These are phyloP conservation scores for Otolemur crassicaudatus DNA, from an alignment of 2,797 vertebrate species.

Conservation along the genomic window DNA sequence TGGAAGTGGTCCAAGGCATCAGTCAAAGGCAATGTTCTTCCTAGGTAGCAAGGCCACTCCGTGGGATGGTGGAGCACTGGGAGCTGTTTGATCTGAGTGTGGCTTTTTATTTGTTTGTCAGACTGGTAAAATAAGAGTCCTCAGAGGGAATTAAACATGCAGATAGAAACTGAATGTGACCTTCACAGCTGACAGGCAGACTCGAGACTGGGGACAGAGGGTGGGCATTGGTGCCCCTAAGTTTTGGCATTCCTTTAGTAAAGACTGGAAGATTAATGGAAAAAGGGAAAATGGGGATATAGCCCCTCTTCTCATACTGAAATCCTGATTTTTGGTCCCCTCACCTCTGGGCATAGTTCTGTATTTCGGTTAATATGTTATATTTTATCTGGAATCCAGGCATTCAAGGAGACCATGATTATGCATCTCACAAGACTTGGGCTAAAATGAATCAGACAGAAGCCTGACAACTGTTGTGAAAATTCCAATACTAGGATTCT, in stretches of 20 bases:
- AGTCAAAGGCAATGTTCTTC: constrained; percentile 60
- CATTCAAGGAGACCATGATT: neutral
- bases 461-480: neutral
- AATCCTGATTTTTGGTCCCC: neutral
- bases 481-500: neutral
- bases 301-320: neutral
- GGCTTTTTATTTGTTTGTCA: constrained; percentile 74
- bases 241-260: neutral
- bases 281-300: neutral
- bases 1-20: constrained; percentile 71
- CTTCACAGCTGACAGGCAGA: constrained; percentile 37
- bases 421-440: neutral
- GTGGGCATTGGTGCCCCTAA: neutral
- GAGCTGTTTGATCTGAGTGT: constrained; percentile 54
- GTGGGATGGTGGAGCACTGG: neutral
- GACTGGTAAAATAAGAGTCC: constrained; percentile 49
- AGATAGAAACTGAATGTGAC: constrained; percentile 63
- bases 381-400: neutral
- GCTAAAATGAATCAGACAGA: neutral
- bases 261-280: neutral
- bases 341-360: neutral
- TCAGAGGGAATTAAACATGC: constrained; percentile 21
- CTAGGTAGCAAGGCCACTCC: constrained; percentile 48
- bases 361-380: neutral
- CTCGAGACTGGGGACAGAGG: neutral